Base-by-base conservation (phyloP, 2,113 vertebrate genomes). In the Protomyctophum bolini region DNA sequence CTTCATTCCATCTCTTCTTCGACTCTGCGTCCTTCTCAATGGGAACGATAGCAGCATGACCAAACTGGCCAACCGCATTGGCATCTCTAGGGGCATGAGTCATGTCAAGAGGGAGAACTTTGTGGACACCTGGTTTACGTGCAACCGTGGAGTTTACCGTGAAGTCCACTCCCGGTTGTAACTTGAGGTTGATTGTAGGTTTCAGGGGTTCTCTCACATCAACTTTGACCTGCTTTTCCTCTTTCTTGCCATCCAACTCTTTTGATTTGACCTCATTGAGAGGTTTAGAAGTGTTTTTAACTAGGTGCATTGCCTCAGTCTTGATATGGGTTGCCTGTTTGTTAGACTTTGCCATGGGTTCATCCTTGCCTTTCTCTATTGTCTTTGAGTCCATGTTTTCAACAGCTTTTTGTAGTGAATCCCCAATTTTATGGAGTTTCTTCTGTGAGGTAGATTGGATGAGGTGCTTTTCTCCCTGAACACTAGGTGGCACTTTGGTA, bases 1-100 rank as follows among this genome's bases (percentile, higher is more conserved):
- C 98, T 87, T 99, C 98, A 1, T 93, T 93, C 98, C 98, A 99
- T 56, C 96, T 91, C 10, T 83, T 92, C 66, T 88, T 92, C 52
- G 94, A 94, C 72, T 96, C 93, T 8, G 83, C 76, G 54, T 96
- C 87, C 64, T 96, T 94, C 0, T 90, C 91, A 0, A 14, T 86
- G 0, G 93, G 92, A 48, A 96, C 93, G 0, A 82, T 28, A 0
- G 91, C 93, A 0, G 94, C 86, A 1, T 91, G 93, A 54, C 98
- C 98, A 68, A 95, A 98, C 87, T 99, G 98, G 7, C 98, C 98
- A 0, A 94, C 83, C 0, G 97, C 97, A 0, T 48, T 79, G 0
- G 87, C 79, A 54, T 98, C 84, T 74, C 97, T 94, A 0, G 97
- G 97, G 15, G 76, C 50, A 2, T 92, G 66, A 0, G 97, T 98